Conservation (phyloP, 2,113 vertebrate genomes). For the Phaetusa simplex region DNA sequence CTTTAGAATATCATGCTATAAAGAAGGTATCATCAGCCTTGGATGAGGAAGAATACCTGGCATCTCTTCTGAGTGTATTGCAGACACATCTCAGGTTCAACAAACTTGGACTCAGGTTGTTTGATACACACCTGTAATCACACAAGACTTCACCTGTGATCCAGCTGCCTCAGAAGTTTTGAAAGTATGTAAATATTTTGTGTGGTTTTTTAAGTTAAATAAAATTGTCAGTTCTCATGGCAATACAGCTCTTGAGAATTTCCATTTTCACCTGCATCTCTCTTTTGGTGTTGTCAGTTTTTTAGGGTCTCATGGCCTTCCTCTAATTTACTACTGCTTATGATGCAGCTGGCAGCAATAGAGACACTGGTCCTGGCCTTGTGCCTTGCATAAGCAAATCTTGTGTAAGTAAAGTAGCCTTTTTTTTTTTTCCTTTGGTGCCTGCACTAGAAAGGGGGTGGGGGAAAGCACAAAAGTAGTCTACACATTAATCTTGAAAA, state of each 20-base stretch:
- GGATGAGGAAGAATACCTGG: background rate
- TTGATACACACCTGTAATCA: background rate
- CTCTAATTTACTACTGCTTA: background rate
- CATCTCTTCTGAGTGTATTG: background rate
- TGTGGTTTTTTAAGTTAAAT: constrained; percentile 9
- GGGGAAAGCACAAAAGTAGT: background rate
- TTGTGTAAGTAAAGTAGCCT: background rate
- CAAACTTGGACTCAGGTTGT: constrained; percentile 3
- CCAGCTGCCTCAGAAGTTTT: background rate
- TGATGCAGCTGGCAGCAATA: background rate
- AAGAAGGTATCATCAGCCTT: background rate
- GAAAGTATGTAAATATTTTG: background rate
- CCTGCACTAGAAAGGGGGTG: rapidly evolving
- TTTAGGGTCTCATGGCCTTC: background rate
- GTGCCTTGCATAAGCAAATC: background rate
- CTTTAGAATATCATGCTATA: background rate
- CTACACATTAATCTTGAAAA: background rate
- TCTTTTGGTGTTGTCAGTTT: background rate
- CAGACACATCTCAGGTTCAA: constrained; percentile 1
- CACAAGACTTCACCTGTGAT: background rate
- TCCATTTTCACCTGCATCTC: background rate
- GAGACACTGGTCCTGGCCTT: background rate
- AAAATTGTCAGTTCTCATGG: background rate
- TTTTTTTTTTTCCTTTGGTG: background rate
- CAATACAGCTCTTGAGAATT: background rate